Base-by-base conservation (phyloP, 2,797 vertebrate genomes). In the Mus spretus region DNA sequence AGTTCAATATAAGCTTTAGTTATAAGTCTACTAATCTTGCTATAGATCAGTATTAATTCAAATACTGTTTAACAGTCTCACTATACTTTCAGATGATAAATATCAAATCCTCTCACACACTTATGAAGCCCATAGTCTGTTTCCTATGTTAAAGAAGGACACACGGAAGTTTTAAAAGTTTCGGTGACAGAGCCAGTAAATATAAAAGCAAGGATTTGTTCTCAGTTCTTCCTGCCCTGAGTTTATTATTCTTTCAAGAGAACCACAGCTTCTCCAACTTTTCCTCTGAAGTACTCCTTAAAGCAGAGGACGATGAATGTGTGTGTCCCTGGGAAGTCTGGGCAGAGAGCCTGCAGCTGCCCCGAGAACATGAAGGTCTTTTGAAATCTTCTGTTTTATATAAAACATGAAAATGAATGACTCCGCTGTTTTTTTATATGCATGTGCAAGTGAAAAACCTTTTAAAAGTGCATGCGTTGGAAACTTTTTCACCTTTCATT, bases 351-450 rank as follows among this genome's bases (percentile, higher is more conserved):
- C 97, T 91, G 97, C 63, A 97, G 97, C 95, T 90, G 86, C 97
- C 97, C 97, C 22, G 96, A 87, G 93, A 98, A 98, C 97, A 98
- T 84, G 97, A 96, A 97, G 95, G 80, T 74, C 96, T 96, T 98
- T 98, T 98, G 97, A 98, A 97, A 97, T 79, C 80, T 89, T 96
- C 94, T 94, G 96, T 96, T 98, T 96, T 93, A 98, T 96, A 96
- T 95, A 91, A 95, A 97, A 94, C 96, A 97, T 97, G 97, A 98
- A 98, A 98, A 97, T 88, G 96, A 97, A 95, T 94, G 96, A 91
- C 59, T 97, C 95, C 89, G 61, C 97, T 97, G 95, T 97, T 97
- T 97, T 97, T 96, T 93, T 78, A 96, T 97, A 97, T 96, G 97
- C 96, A 97, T 90, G 74, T 82, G 50, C 91, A 90, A 97, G 96